A percentile compares a stretch with the other conserved stretches of the same genome.
Evolutionary conservation across 2,113 vertebrate genomes (phyloP).

Genomic region (Felis catus): F.catus_Fca126_mat1.0 CM031413.1:71343501-71344000

Average conservation of each 20-base stretch:
- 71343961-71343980: background rate
- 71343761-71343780: background rate
- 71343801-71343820: background rate
- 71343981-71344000: too few species aligned
- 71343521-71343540: background rate
- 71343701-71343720: background rate
- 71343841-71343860: background rate
- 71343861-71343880: background rate
- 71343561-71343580: background rate
- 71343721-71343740: background rate
- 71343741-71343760: background rate
- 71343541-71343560: background rate
- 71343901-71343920: background rate
- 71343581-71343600: background rate
- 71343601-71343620: background rate
- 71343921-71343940: background rate
- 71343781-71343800: background rate
- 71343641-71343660: background rate
- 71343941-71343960: background rate
- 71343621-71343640: background rate
- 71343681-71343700: background rate
- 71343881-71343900: background rate
- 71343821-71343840: background rate
- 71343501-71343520: background rate
- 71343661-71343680: background rate